Conservation (phyloP, 2,888 invertebrate species). For the Teinopalpus imperialis region DNA sequence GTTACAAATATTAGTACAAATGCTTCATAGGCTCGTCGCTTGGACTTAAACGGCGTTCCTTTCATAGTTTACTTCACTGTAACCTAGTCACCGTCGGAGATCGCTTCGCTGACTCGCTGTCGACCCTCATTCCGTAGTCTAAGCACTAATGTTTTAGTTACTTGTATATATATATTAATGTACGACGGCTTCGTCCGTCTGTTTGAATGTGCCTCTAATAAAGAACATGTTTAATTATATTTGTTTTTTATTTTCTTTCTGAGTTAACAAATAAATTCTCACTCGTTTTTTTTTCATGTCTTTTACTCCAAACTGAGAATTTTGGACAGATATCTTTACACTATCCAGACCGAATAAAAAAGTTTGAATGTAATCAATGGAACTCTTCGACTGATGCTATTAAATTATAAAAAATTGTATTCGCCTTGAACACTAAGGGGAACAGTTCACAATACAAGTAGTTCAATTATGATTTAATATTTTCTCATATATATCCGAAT, state of each 20-base stretch:
- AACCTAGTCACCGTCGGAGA: slow-evolving; percentile 61
- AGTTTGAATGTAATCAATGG: no score
- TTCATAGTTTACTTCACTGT: slow-evolving; percentile 44
- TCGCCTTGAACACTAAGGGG: no score
- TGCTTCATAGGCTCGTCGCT: not conserved
- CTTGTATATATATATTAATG: slow-evolving; percentile 47
- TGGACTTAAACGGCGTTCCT: slow-evolving; percentile 37
- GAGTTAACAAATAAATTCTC: no score
- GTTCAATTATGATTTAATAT: no score
- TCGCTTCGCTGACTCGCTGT: slow-evolving; percentile 46
- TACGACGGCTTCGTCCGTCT: slow-evolving; percentile 53
- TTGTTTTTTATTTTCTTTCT: slow-evolving; percentile 34
- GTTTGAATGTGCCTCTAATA: slow-evolving; percentile 77
- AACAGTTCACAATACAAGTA: no score
- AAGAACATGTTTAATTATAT: slow-evolving; percentile 57
- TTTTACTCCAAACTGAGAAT: no score
- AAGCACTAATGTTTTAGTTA: slow-evolving; percentile 44
- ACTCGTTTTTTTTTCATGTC: no score
- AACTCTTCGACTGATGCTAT: no score
- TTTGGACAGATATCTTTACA: no score
- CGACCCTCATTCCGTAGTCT: slow-evolving; percentile 44
- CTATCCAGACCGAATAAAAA: no score
- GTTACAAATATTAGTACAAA: slow-evolving; percentile 19
- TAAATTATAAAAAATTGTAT: no score
- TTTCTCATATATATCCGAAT: no score